Percentiles rank a stretch among this genome's conserved stretches.
Evolutionary conservation across 1,140 invertebrate genomes (phyloP).

Genomic region (Tyrophagus putrescentiae): DNA sequence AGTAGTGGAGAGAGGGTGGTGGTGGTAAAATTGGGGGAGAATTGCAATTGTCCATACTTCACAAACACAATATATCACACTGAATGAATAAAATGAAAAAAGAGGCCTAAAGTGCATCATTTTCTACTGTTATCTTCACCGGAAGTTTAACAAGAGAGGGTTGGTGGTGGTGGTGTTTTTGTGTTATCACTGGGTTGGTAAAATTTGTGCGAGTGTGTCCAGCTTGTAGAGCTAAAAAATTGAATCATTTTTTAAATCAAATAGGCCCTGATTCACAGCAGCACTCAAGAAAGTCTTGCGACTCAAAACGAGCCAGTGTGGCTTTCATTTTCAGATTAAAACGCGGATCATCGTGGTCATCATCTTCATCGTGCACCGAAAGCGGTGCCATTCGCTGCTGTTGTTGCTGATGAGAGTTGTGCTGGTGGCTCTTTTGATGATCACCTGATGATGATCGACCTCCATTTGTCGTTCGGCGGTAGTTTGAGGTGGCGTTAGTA

Average conservation of each 20-base stretch:
- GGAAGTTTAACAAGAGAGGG: neutral
- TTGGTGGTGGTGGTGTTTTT: neutral
- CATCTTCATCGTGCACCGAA: neutral
- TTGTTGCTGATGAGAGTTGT: neutral
- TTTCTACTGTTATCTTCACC: too few relatives aligned
- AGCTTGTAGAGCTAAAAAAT: too few relatives aligned
- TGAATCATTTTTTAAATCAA: neutral
- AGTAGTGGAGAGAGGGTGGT: too few relatives aligned
- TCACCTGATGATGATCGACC: too few relatives aligned
- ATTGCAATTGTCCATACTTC: neutral
- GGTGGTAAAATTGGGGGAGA: too few relatives aligned
- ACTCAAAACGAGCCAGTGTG: conserved; percentile 21
- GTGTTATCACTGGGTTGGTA: neutral
- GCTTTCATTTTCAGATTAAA: conserved; percentile 22
- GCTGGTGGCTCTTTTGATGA: neutral
- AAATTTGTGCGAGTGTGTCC: too few relatives aligned
- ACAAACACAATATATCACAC: neutral
- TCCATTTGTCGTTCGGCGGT: neutral
- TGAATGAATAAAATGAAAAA: conserved; percentile 2
- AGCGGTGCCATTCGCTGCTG: neutral
- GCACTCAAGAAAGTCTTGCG: conserved; percentile 15
- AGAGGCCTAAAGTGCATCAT: too few relatives aligned
- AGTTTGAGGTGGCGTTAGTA: too few relatives aligned
- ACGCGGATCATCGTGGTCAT: conserved; percentile 7
- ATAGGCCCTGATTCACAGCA: conserved; percentile 1